Conservation (phyloP, 2,113 vertebrate species). For the Sceloporus undulatus region DNA sequence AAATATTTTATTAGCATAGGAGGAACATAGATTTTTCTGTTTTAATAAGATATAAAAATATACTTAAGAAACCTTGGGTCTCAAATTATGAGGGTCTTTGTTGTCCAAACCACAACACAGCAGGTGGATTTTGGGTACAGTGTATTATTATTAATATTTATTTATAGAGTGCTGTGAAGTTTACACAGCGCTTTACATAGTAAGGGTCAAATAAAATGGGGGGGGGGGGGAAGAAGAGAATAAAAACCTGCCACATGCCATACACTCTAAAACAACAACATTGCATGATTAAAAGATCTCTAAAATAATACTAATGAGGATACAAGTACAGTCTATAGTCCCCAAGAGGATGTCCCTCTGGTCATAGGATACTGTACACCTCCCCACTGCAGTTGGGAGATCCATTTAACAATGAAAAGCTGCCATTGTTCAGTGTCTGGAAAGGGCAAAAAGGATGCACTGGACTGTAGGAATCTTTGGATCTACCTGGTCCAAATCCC, state of each 20-base stretch:
- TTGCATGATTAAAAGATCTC: too few species aligned
- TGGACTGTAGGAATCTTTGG: neutral
- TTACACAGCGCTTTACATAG: too few species aligned
- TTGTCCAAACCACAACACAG: neutral
- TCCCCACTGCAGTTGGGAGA: neutral
- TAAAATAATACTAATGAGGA: too few species aligned
- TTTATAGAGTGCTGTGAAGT: too few species aligned
- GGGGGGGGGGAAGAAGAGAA: too few species aligned
- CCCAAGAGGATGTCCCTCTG: too few species aligned
- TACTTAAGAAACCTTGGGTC: neutral
- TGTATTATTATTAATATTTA: too few species aligned
- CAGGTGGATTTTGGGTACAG: neutral
- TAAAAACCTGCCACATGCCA: too few species aligned
- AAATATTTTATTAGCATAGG: constrained; percentile 22
- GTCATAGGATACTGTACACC: neutral
- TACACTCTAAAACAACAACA: too few species aligned
- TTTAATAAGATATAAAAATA: constrained; percentile 34
- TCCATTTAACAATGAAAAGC: neutral
- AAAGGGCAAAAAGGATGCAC: neutral
- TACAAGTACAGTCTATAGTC: neutral
- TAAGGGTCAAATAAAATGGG: too few species aligned
- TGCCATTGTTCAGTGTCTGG: neutral
- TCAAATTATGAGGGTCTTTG: neutral
- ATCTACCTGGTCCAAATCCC: neutral
- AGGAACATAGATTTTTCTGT: neutral